Evolutionary conservation across 2,797 vertebrate species (phyloP), one percentile per base, ranked within the genome.

Genomic region (Melanotaenia maccullochi): DNA sequence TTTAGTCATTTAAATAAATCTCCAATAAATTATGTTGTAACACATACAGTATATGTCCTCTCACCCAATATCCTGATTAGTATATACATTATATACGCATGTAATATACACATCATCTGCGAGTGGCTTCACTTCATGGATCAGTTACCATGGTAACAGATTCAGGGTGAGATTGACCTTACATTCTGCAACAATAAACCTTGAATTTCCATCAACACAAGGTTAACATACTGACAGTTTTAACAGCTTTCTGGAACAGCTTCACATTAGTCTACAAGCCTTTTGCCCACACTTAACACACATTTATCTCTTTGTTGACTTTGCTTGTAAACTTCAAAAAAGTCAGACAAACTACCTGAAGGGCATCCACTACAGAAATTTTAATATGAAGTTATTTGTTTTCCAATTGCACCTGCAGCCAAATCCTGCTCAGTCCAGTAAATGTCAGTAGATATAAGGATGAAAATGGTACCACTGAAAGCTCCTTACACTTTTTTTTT

Each of bases 361-460:
- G 60, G 36, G 55, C 71, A 69, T 60, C 44, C 40, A 47, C 40
- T 40, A 52, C 35, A 78, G 42, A 55, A 63, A 47, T 58, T 60
- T 83, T 61, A 55, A 67, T 67, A 67, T 59, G 13, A 72, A 55
- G 49, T 65, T 80, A 73, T 79, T 71, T 12, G 51, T 47, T 65
- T 80, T 42, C 7, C 4, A 4, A 71, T 74, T 78, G 47, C 63
- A 57, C 82, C 71, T 47, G 65, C 71, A 65, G 56, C 52, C 44
- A 47, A 61, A 70, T 70, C 68, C 70, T 8, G 1, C 47, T 25
- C 59, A 30, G 57, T 51, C 22, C 22, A 1, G 49, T 82, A 90
- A 92, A 92, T 86, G 85, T 87, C 88, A 89, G 58, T 11, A 44
- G 57, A 78, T 63, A 49, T 3, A n/a, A 25, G 64, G 68, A 75